phyloP scores from a whole-genome alignment of 2,888 invertebrate species.

The Coenonympha glycerion region DNA sequence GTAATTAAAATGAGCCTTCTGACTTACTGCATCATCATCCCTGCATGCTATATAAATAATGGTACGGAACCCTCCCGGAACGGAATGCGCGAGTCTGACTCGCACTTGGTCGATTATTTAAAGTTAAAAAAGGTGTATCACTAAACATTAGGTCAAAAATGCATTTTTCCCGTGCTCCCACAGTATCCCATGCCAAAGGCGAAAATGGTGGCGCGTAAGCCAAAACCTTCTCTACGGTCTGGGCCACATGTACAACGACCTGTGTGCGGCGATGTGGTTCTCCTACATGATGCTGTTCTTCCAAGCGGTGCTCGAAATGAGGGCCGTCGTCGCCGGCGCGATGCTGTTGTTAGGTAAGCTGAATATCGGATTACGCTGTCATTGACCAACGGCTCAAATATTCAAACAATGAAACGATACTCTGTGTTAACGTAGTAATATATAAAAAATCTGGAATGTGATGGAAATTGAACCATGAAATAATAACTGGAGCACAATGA shows the following conservation, averaged over 20 bases:
- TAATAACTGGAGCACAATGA: too few relatives aligned
- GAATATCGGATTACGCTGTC: constrained; percentile 11
- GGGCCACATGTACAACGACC: constrained; percentile 94
- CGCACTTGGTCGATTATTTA: too few relatives aligned
- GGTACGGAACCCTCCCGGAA: too few relatives aligned
- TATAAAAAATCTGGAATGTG: neutral
- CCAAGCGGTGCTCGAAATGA: constrained; percentile 76
- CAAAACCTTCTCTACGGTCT: constrained; percentile 77
- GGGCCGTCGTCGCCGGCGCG: constrained; percentile 75
- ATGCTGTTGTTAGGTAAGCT: constrained; percentile 81
- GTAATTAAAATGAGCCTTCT: too few relatives aligned
- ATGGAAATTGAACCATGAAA: too few relatives aligned
- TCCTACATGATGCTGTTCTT: constrained; percentile 93
- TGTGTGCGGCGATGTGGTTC: constrained; percentile 98
- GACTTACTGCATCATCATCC: too few relatives aligned
- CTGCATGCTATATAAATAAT: too few relatives aligned
- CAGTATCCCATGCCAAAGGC: constrained; percentile 49
- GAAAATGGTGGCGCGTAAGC: constrained; percentile 54
- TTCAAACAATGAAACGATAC: neutral
- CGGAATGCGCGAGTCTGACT: too few relatives aligned
- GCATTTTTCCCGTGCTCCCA: too few relatives aligned
- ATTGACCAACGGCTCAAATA: constrained; percentile 4
- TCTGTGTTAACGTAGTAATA: neutral
- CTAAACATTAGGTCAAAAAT: too few relatives aligned
- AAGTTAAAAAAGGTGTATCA: too few relatives aligned